Evolutionary conservation across 2,797 vertebrate species (phyloP).

Genomic region (Danio jaintianensis): DNA sequence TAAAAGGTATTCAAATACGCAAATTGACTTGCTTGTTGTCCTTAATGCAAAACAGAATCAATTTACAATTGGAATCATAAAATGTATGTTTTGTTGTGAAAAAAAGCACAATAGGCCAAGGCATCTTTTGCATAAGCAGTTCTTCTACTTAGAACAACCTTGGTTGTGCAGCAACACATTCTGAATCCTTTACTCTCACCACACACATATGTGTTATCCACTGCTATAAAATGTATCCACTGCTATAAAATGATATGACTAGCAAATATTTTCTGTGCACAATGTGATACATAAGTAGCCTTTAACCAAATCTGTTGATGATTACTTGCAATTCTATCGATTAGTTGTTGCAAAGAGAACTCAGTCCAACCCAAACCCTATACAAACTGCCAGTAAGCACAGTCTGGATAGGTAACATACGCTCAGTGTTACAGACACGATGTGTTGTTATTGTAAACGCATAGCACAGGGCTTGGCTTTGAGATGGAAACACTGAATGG

Average conservation of each 20-base stretch:
- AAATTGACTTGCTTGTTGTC: neutral
- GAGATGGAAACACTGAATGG: constrained; percentile 37
- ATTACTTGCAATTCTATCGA: neutral
- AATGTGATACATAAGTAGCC: neutral
- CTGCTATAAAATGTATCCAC: neutral
- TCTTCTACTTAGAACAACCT: neutral
- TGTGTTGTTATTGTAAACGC: constrained; percentile 10
- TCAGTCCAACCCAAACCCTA: neutral
- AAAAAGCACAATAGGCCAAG: neutral
- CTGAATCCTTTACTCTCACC: no score
- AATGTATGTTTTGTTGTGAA: neutral
- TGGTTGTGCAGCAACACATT: neutral
- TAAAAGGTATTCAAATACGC: neutral
- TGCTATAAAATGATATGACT: neutral
- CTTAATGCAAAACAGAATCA: neutral
- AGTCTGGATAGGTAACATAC: neutral
- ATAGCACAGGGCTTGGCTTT: neutral
- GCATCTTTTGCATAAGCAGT: no score
- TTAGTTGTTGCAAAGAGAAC: neutral
- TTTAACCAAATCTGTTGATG: neutral
- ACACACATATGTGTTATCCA: neutral
- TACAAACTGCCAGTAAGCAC: neutral
- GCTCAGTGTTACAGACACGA: constrained; percentile 1
- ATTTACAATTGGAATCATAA: neutral
- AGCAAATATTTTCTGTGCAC: neutral